A percentile compares a stretch with the other conserved stretches of the same genome.
These are phyloP conservation scores for Luidia sarsii DNA, from an alignment of 53 echinoderm and acorn worm species.

Conservation along the genomic window DNA sequence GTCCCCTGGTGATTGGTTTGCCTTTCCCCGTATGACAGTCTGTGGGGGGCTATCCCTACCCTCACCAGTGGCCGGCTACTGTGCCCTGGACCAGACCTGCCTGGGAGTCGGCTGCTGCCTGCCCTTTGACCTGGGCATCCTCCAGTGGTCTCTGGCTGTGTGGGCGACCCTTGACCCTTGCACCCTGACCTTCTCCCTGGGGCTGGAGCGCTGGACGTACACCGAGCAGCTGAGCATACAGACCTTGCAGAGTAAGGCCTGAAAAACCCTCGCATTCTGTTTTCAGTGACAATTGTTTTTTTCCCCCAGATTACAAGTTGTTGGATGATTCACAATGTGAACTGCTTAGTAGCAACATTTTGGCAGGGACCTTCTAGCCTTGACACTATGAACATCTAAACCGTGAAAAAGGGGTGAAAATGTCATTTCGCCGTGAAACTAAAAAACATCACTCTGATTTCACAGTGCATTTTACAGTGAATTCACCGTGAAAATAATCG, in stretches of 20 bases:
- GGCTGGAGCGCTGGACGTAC: constrained; percentile 52
- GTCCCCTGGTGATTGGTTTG: constrained; percentile 9
- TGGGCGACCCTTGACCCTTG: constrained; percentile 50
- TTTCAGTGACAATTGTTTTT: no score
- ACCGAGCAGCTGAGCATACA: constrained; percentile 6
- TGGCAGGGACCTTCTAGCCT: no score
- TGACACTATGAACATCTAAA: no score
- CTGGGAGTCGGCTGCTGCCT: constrained; percentile 48
- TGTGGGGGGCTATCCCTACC: not conserved
- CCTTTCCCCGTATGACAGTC: not conserved
- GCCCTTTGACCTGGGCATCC: constrained; percentile 50
- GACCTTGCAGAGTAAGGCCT: constrained; percentile 38
- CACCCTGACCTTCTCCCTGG: constrained; percentile 30
- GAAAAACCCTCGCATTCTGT: no score
- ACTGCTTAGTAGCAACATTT: no score
- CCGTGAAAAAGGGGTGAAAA: no score
- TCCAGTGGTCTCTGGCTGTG: constrained; percentile 39
- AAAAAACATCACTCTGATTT: no score
- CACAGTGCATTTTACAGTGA: no score
- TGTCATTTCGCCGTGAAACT: no score
- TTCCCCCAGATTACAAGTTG: no score
- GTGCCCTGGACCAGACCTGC: constrained; percentile 31
- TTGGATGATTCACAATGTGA: no score
- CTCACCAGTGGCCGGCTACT: not conserved
- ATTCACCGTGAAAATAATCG: no score